phyloP scores from a whole-genome alignment of 2,888 invertebrate genomes.

The Cantharis rufa region DNA sequence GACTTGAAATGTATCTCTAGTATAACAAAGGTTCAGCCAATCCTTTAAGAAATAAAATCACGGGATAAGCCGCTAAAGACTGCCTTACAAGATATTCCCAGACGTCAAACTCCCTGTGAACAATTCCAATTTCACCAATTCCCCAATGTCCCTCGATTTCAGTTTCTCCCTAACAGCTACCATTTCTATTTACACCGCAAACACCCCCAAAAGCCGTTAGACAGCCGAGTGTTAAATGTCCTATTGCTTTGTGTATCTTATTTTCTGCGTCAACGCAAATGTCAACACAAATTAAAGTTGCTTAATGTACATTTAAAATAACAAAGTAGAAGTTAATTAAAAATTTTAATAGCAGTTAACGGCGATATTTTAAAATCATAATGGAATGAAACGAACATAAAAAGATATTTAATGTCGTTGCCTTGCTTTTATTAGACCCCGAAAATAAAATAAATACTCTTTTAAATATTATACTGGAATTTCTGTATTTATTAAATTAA shows the following conservation, averaged over 20 bases:
- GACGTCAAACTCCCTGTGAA: conserved; percentile 30
- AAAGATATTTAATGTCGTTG: neutral
- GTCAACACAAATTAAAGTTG: neutral
- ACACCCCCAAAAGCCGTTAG: conserved; percentile 24
- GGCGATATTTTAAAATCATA: neutral
- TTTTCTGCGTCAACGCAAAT: conserved; percentile 10
- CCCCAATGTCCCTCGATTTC: conserved; percentile 28
- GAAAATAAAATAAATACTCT: neutral
- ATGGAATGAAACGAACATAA: neutral
- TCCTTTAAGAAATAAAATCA: conserved; percentile 18
- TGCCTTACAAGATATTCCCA: conserved; percentile 30
- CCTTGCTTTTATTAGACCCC: neutral
- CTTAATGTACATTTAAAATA: neutral
- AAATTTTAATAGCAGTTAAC: neutral
- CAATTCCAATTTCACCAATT: conserved; percentile 33
- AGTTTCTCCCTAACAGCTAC: conserved; percentile 24
- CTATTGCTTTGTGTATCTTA: conserved; percentile 20
- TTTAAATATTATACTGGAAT: neutral
- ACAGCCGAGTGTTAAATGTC: conserved; percentile 23
- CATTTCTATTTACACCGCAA: conserved; percentile 32
- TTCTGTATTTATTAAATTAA: neutral
- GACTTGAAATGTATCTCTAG: neutral
- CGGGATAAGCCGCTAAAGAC: conserved; percentile 24
- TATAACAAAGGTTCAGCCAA: conserved; percentile 4
- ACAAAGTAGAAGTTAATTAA: neutral